Percentiles rank a stretch among this genome's conserved stretches.
Conservation (phyloP, 37 sponge, comb jelly and placozoan species). For the Chondrosia reniformis region DNA sequence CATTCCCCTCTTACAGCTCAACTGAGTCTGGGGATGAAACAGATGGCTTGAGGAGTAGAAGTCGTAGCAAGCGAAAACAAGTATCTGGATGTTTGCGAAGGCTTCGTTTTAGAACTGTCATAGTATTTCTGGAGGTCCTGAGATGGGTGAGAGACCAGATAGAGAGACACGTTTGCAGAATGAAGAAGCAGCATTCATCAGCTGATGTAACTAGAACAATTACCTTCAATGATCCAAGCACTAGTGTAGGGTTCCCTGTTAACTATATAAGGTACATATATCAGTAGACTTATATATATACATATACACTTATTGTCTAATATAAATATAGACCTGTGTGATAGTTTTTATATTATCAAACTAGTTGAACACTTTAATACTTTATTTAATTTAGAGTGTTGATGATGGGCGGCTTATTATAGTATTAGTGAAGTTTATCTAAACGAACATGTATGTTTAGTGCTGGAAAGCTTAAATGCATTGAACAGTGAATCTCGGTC, state of each 20-base stretch:
- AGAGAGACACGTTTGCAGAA: background rate
- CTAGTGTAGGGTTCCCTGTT: conserved; percentile 40
- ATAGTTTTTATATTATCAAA: too few species aligned
- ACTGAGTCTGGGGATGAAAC: background rate
- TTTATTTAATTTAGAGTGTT: too few species aligned
- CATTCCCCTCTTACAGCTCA: background rate
- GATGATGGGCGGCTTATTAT: too few species aligned
- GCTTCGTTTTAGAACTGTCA: background rate
- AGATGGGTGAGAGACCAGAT: background rate
- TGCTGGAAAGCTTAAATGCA: too few species aligned
- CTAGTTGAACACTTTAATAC: too few species aligned
- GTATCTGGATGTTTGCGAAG: background rate
- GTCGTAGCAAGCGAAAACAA: background rate
- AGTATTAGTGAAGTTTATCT: too few species aligned
- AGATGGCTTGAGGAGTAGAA: background rate
- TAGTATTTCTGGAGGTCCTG: background rate
- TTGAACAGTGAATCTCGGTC: too few species aligned
- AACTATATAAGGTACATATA: conserved; percentile 44
- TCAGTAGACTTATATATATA: background rate
- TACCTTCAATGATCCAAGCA: conserved; percentile 24
- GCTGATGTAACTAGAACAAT: conserved; percentile 13
- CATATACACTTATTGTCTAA: background rate
- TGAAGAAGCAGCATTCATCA: background rate
- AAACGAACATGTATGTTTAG: too few species aligned
- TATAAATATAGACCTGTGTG: too few species aligned